phyloP scores from a whole-genome alignment of 2,113 vertebrate species.

The Phaethornis superciliosus region DNA sequence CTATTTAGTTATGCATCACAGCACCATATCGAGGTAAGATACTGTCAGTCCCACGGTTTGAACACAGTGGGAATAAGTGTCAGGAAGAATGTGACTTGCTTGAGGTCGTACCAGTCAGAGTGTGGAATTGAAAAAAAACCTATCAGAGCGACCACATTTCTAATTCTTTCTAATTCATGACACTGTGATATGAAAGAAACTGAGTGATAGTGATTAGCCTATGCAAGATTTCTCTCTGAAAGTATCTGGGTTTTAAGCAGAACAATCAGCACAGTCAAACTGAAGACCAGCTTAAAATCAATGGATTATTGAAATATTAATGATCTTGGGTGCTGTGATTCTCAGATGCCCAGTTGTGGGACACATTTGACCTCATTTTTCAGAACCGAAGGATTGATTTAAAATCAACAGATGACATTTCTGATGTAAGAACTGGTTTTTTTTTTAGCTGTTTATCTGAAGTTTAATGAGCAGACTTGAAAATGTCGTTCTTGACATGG shows the following conservation, averaged over 20 bases:
- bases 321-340: neutral
- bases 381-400: neutral
- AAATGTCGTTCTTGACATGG: neutral
- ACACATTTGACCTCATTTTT: neutral
- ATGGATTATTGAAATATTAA: neutral
- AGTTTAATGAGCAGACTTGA: neutral
- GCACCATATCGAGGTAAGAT: neutral
- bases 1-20: slow-evolving; percentile 24
- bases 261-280: neutral
- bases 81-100: neutral
- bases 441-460: neutral
- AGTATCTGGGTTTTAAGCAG: neutral
- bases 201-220: neutral
- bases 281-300: neutral
- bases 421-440: neutral
- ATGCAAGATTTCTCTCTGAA: neutral
- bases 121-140: neutral
- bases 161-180: neutral
- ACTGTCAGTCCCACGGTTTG: neutral
- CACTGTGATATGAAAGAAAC: neutral
- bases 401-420: neutral
- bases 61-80: neutral
- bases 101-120: neutral
- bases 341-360: neutral
- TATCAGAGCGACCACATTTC: neutral